phyloP scores from a whole-genome alignment of 1,140 invertebrate genomes.

The Diuraphis noxia region DNA sequence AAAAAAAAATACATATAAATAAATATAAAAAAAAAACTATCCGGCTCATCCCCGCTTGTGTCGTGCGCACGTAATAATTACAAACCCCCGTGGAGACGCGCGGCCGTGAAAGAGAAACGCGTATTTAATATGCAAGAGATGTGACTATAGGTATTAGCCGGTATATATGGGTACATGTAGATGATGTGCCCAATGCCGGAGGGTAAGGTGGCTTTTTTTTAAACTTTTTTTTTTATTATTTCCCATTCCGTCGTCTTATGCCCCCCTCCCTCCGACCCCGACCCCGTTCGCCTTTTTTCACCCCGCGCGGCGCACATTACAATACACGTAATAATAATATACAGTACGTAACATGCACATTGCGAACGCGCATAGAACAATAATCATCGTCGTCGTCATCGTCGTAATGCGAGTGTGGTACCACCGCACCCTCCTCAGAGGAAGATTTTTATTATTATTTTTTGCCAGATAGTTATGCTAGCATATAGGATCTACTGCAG shows the following conservation, averaged over 20 bases:
- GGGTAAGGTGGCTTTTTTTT: slow-evolving; percentile 23
- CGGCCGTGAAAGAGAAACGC: not conserved
- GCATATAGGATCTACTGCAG: too few relatives aligned
- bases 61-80: slow-evolving; percentile 26
- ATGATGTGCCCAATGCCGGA: not conserved
- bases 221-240: not conserved
- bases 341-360: not conserved
- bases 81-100: slow-evolving; percentile 35
- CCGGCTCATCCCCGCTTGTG: slow-evolving; percentile 14
- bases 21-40: slow-evolving; percentile 17
- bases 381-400: not conserved
- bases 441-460: not conserved
- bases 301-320: not conserved
- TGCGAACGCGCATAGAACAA: not conserved
- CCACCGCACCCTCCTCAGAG: not conserved
- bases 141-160: not conserved
- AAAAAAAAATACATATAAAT: not conserved
- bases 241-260: slow-evolving; percentile 25
- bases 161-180: not conserved
- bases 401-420: not conserved
- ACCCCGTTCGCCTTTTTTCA: not conserved
- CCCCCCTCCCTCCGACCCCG: not conserved
- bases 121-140: slow-evolving; percentile 52
- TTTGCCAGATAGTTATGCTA: not conserved
- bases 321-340: not conserved